Conservation (phyloP, 2,797 vertebrate genomes). For the Pitangus sulphuratus region DNA sequence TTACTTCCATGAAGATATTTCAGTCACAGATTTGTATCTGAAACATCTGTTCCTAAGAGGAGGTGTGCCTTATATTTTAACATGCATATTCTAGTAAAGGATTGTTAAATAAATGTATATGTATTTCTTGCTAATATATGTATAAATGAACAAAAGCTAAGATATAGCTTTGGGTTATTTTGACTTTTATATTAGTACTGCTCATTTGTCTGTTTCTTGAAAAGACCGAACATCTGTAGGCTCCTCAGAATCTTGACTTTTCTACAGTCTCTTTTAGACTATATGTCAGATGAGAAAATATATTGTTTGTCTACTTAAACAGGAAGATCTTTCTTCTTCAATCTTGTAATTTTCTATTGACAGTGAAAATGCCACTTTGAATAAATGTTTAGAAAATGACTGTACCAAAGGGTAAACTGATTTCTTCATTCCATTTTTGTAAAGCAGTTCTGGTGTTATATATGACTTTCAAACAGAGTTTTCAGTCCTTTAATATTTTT, state of each 20-base stretch:
- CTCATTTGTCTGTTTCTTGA: neutral
- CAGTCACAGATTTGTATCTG: neutral
- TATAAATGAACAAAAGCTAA: neutral
- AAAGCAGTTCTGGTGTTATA: neutral
- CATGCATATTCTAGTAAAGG: neutral
- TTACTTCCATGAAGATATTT: neutral
- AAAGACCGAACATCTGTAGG: neutral
- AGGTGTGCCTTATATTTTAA: neutral
- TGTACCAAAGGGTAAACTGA: neutral
- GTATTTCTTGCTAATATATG: neutral
- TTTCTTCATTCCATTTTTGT: neutral
- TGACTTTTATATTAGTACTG: neutral
- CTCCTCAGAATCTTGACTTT: neutral
- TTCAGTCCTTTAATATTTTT: neutral
- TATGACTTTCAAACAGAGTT: neutral
- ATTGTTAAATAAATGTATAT: neutral
- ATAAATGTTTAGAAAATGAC: neutral
- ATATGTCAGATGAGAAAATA: neutral
- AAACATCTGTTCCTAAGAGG: neutral
- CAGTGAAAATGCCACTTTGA: neutral
- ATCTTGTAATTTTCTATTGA: neutral
- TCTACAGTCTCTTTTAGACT: neutral
- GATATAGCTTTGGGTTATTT: neutral
- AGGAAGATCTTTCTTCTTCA: neutral
- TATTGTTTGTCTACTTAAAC: neutral